Base-by-base conservation (phyloP, 2,888 invertebrate genomes). In the Andrena minutula region DNA sequence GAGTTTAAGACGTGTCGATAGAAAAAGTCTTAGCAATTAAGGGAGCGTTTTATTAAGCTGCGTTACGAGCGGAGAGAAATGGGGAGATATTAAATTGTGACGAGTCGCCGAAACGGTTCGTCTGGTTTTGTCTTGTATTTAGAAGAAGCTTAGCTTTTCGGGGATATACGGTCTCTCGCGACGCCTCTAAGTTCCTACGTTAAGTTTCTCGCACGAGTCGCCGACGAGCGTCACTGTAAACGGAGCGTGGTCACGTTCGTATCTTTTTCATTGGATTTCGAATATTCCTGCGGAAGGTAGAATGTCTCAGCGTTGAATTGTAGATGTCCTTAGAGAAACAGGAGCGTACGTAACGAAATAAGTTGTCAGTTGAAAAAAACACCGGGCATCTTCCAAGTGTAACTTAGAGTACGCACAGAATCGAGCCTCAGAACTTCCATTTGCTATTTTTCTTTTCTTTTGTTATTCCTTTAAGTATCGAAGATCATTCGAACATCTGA, bases 111-210 rank as follows among this genome's bases (percentile, higher is more conserved):
- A 61, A 60, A 32, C 28, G 56, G 64, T 65, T 81, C n/a, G 12
- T 61, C 51, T 56, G 2, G 23, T 56, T 69, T 69, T 71, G 47
- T 74, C 70, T 47, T 53, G 53, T 72, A 60, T 69, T 32, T 64
- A 41, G 23, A 49, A 49, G 23, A 53, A 60, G 53, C 23, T 20
- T 61, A 69, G 35, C n/a, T 51, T 70, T 68, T 63, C 47, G 60
- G n/a, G 72, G 20, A 23, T 28, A 20, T 35, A 64, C 8, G 20
- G 20, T 53, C 23, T 53, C 23, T n/a, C 23, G 23, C 20, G 51
- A 51, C 41, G 64, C 47, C 77, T 79, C 79, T 73, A 82, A 80
- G 77, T 86, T 84, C 82, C 84, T 86, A 82, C 75, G 75, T 86
- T 79, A 84, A 84, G 76, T 79, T 71, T 51, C 23, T 84, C 70